Evolutionary conservation across 2,888 invertebrate species (phyloP), one percentile per base, ranked within the genome.

Genomic region (Eilema griseolum): DNA sequence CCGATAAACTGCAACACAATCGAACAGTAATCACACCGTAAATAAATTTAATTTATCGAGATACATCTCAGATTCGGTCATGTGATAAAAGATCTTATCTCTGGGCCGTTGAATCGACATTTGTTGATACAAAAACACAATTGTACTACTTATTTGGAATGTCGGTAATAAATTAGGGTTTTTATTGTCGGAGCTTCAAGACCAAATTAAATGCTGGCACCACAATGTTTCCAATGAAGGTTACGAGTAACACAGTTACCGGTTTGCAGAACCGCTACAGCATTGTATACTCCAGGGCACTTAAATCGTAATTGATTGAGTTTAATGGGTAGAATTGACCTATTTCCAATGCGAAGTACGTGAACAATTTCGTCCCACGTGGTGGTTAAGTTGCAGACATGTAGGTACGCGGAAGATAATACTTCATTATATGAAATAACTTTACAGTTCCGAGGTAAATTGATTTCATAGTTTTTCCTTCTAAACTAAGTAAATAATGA

Each of bases 1-100:
- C 83, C 86, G 85, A 89, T 90, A 89, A 90, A 89, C 86, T 82
- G 79, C 83, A 87, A 84, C 76, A 88, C 88, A 85, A 86, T 86
- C 85, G 87, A 86, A 85, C 83, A 85, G 85, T 84, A 74, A 78
- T 77, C 78, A 75, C 73, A 74, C 66, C 41, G 77, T 73, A 73
- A 77, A 82, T 82, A 85, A 87, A 87, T 86, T 81, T 72, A 83
- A 85, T 77, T 85, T 89, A 88, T 88, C 87, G 81, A 81, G 79
- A 80, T 75, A 80, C 81, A 88, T 86, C 85, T 80, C 74, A 66
- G 62, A 69, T 59, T 63, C 71, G 70, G 72, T 69, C 81, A 88
- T 74, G 78, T 84, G 82, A 90, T 86, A 89, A 83, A 77, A 80
- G 84, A 87, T 88, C 85, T 83, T 90, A 90, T 89, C 80, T 83